Evolutionary conservation across 2,888 invertebrate species (phyloP), one percentile per base, ranked within the genome.

Genomic region (Standfussiana lucernea): DNA sequence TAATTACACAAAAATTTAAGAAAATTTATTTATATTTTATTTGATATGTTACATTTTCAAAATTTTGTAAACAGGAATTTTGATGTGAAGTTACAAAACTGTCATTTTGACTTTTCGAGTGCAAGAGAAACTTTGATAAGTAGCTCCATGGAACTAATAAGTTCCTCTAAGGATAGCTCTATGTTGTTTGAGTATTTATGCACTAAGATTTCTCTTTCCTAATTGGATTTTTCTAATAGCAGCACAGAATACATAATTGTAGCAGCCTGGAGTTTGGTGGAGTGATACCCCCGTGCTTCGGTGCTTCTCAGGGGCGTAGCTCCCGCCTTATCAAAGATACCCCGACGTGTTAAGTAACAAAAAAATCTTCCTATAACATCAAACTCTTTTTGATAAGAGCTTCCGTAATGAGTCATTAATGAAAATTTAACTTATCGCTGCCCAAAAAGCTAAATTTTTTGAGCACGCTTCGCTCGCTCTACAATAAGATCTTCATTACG

Each of bases 1-100:
- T 62, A 15, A 37, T 13, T 24, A 13, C 61, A 84, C 68, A 28
- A 45, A 13, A 72, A 75, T 83, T 82, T 82, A 18, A 24, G n/a
- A 42, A 70, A 67, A 70, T 76, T 71, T 47, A 50, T 47, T 65
- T 62, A 42, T 4, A 35, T 47, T 68, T 64, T 32, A 3, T 1
- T 8, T 18, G 2, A 3, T 82, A 42, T 21, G 18, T 74, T 8
- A 28, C 37, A 24, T 45, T 28, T 45, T 53, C 37, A 24, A 28
- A 13, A 40, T 40, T 45, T 40, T 5, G 2, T 37, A 18, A 6
- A 82, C 67, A 75, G 7, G 24, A 77, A 65, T 82, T 80, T 82
- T 37, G 40, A 65, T 32, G 35, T 77, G 40, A 59, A 50, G 15
- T 45, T 32, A 18, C 28, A 40, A 32, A 45, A 3, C 24, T 42